Evolutionary conservation across 2,888 invertebrate genomes (phyloP).

Genomic region (Mesorhabditis spiculigera): DNA sequence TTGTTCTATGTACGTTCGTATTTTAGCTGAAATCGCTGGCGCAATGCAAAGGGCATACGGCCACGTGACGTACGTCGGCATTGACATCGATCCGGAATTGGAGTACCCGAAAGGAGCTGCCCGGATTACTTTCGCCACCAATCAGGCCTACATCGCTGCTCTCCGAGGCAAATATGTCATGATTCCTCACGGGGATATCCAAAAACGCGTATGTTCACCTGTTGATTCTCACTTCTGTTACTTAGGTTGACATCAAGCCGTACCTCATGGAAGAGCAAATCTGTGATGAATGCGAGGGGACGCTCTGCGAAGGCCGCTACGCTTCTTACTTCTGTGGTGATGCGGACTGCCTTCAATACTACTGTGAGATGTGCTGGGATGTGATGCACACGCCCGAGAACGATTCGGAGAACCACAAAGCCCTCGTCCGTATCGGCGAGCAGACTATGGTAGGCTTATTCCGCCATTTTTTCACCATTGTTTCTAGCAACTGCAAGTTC

Average conservation of each 20-base stretch:
- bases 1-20: constrained; percentile 3
- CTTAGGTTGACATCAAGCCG: constrained; percentile 84
- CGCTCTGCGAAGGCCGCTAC: constrained; percentile 93
- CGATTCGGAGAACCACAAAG: constrained; percentile 30
- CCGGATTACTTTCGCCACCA: constrained; percentile 94
- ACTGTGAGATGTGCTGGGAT: constrained; percentile 68
- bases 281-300: constrained; percentile 99
- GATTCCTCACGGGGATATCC: constrained; percentile 73
- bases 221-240: not conserved
- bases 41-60: constrained; percentile 98
- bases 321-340: constrained; percentile 99
- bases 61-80: constrained; percentile 97
- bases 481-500: not conserved
- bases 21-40: constrained; percentile 87
- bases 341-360: constrained; percentile 92
- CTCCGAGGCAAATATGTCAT: constrained; percentile 97
- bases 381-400: constrained; percentile 18
- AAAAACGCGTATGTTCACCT: constrained; percentile 40
- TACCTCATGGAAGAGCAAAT: constrained; percentile 99
- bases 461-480: not conserved
- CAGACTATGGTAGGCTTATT: constrained; percentile 35
- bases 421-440: constrained; percentile 49
- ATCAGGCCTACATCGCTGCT: constrained; percentile 97
- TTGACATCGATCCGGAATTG: constrained; percentile 97
- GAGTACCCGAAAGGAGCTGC: constrained; percentile 74